phyloP scores from a whole-genome alignment of 2,888 invertebrate species.

The Sabellastarte sp. region DNA sequence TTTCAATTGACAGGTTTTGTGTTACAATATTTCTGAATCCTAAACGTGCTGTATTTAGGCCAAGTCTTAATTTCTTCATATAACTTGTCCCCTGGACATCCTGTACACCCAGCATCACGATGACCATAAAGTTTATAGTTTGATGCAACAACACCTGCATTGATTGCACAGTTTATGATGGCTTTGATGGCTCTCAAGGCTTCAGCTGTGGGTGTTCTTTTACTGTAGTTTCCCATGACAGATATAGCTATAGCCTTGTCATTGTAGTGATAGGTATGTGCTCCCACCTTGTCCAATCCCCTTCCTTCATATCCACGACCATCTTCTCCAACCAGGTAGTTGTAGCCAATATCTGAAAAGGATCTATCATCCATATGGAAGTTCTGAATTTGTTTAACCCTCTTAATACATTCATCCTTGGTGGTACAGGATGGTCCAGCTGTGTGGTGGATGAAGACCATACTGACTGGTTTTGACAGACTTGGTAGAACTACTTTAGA shows the following conservation, averaged over 20 bases:
- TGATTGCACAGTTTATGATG: no score
- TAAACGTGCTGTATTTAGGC: conserved; percentile 1
- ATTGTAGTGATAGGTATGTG: no score
- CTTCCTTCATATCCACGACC: no score
- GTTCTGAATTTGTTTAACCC: conserved; percentile 67
- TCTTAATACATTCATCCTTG: conserved; percentile 15
- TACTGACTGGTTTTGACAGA: background rate
- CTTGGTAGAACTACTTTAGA: no score
- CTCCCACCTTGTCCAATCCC: no score
- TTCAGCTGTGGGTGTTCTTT: no score
- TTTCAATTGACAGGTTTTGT: no score
- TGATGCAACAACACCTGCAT: conserved; percentile 4
- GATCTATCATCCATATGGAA: conserved; percentile 77
- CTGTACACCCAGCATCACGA: conserved; percentile 35
- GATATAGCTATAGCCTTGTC: no score
- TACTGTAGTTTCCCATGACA: no score
- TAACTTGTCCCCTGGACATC: conserved; percentile 7
- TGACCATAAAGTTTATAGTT: conserved; percentile 37
- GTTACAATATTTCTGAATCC: background rate
- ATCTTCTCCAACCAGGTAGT: no score
- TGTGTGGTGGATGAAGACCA: conserved; percentile 29
- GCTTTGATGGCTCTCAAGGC: no score
- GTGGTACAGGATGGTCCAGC: conserved; percentile 22
- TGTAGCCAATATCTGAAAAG: no score
- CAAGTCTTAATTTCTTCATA: conserved; percentile 5